Conservation (phyloP, 2,888 invertebrate genomes). For the Harmothoe impar region DNA sequence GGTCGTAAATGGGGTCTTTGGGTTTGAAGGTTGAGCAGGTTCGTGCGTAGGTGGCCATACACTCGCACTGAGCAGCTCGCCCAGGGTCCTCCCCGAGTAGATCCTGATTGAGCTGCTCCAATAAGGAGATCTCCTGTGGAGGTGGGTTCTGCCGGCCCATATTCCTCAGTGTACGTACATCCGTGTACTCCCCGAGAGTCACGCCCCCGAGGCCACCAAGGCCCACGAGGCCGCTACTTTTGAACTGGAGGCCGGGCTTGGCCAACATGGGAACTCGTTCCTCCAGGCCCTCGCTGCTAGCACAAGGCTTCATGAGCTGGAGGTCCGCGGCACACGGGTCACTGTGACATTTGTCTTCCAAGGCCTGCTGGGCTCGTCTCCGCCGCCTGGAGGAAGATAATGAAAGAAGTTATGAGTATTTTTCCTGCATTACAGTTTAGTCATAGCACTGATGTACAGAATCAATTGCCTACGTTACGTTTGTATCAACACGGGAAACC, state of each 20-base stretch:
- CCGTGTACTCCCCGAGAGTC: slow-evolving; percentile 62
- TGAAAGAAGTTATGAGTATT: neutral
- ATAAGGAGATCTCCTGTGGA: slow-evolving; percentile 28
- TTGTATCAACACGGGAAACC: no score
- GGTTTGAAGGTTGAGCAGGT: slow-evolving; percentile 51
- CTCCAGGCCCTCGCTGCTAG: slow-evolving; percentile 62
- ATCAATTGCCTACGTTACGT: no score
- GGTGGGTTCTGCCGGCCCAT: neutral
- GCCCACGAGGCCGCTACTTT: neutral
- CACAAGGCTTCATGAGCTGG: slow-evolving; percentile 59
- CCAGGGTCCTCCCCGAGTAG: slow-evolving; percentile 18
- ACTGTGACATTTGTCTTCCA: slow-evolving; percentile 49
- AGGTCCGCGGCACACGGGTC: slow-evolving; percentile 55
- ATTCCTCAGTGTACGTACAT: slow-evolving; percentile 28
- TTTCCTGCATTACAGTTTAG: no score
- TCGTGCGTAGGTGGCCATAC: slow-evolving; percentile 58
- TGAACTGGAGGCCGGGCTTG: slow-evolving; percentile 57
- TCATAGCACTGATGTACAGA: no score
- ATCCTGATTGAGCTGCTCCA: slow-evolving; percentile 47
- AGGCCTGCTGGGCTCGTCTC: slow-evolving; percentile 56
- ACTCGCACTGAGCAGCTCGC: slow-evolving; percentile 53
- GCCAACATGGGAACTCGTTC: slow-evolving; percentile 63
- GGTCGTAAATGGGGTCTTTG: slow-evolving; percentile 63
- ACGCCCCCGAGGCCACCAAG: neutral
- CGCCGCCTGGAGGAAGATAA: slow-evolving; percentile 58